These are phyloP conservation scores for Alces alces DNA, from an alignment of 2,113 vertebrate genomes.

Conservation along the genomic window DNA sequence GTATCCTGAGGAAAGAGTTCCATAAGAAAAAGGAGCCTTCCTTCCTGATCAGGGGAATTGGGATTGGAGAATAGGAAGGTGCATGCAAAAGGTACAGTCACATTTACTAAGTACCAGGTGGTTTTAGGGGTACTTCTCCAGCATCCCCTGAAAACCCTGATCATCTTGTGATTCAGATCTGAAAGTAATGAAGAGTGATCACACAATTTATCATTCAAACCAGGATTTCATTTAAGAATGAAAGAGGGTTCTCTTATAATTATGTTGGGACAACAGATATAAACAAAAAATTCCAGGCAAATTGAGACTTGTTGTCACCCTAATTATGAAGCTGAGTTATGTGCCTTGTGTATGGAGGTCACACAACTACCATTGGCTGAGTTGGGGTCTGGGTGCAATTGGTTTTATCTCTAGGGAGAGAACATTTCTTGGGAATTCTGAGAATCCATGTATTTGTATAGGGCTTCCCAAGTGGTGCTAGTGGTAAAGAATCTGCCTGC, in stretches of 20 bases:
- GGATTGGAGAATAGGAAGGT: neutral
- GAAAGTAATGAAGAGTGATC: neutral
- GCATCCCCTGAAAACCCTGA: neutral
- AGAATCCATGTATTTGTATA: neutral
- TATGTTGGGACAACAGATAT: neutral
- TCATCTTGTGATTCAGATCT: neutral
- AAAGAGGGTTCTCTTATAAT: neutral
- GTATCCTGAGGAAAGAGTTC: neutral
- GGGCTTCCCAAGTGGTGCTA: neutral
- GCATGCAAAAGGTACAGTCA: neutral
- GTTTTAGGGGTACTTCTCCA: neutral
- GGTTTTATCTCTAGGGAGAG: neutral
- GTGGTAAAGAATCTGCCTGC: neutral
- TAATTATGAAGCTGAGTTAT: neutral
- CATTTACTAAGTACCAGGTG: neutral
- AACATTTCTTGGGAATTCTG: neutral
- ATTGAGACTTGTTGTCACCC: neutral
- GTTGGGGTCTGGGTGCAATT: neutral
- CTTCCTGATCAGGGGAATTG: neutral
- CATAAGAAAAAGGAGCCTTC: neutral
- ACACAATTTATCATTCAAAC: neutral
- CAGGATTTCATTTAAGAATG: neutral
- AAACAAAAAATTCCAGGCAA: neutral
- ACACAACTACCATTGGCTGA: neutral
- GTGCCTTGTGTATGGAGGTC: neutral